A percentile compares a stretch with the other conserved stretches of the same genome.
These are phyloP conservation scores for Carlito syrichta DNA, from an alignment of 2,113 vertebrate species.

Conservation along the genomic window DNA sequence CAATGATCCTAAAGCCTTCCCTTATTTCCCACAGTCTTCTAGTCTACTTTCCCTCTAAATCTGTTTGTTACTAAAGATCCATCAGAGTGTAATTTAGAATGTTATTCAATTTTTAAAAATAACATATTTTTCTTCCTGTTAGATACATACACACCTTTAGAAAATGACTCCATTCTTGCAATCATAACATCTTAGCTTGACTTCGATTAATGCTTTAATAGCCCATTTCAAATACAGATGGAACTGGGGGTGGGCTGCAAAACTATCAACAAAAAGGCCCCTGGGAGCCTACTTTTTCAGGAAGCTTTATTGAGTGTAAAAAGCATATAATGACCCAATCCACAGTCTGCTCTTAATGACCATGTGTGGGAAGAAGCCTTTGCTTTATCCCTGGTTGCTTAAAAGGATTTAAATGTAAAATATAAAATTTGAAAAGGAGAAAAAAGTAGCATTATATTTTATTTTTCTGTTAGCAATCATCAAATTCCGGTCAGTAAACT, in stretches of 20 bases:
- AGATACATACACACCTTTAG: not conserved
- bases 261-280: not conserved
- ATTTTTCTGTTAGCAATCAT: not conserved
- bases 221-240: not conserved
- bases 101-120: not conserved
- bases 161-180: slow-evolving; percentile 30
- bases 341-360: not conserved
- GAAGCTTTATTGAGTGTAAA: not conserved
- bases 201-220: not conserved
- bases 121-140: not conserved
- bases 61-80: not conserved
- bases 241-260: not conserved
- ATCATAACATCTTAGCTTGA: not conserved
- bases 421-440: not conserved
- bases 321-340: not conserved
- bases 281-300: not conserved
- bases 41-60: not conserved
- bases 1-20: not conserved
- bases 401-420: not conserved
- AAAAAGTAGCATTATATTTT: not conserved
- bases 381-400: not conserved
- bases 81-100: slow-evolving; percentile 11
- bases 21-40: not conserved
- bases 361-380: not conserved
- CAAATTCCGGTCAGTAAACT: not conserved